Conservation (phyloP, 2,888 invertebrate genomes). For the Kuschelorhynchus macadamiae region DNA sequence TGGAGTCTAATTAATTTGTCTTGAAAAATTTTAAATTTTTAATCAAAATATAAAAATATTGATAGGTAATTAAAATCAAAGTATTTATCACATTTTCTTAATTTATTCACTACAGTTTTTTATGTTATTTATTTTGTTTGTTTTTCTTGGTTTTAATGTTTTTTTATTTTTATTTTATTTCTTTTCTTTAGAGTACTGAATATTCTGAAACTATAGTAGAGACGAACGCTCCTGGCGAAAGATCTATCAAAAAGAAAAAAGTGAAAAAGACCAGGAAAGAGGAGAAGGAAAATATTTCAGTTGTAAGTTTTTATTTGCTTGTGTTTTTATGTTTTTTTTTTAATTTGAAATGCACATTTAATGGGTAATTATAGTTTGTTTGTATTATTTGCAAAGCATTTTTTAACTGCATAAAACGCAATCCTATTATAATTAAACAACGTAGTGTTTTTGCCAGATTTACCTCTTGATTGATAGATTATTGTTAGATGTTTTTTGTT, state of each 20-base stretch:
- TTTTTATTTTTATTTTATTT: slow-evolving; percentile 12
- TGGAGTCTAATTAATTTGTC: too few relatives aligned
- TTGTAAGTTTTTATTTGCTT: slow-evolving; percentile 70
- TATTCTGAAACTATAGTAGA: slow-evolving; percentile 65
- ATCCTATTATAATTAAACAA: too few relatives aligned
- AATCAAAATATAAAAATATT: too few relatives aligned
- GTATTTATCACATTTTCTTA: too few relatives aligned
- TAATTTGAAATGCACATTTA: too few relatives aligned
- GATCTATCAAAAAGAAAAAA: slow-evolving; percentile 71
- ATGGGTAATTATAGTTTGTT: slow-evolving; percentile 37
- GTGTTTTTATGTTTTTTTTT: slow-evolving; percentile 31
- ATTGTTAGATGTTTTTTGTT: slow-evolving; percentile 49
- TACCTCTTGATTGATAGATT: too few relatives aligned
- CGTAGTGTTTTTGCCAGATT: too few relatives aligned
- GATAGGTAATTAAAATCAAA: too few relatives aligned
- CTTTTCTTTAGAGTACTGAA: slow-evolving; percentile 64
- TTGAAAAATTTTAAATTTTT: too few relatives aligned
- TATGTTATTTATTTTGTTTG: too few relatives aligned
- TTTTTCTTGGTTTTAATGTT: too few relatives aligned
- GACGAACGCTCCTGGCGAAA: slow-evolving; percentile 59
- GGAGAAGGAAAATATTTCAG: slow-evolving; percentile 78
- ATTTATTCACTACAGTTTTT: too few relatives aligned
- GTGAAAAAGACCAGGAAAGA: slow-evolving; percentile 77
- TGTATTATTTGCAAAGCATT: slow-evolving; percentile 8
- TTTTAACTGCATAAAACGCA: neutral